These are phyloP conservation scores for Elmis aenea DNA, from an alignment of 2,888 invertebrate species.

Conservation along the genomic window DNA sequence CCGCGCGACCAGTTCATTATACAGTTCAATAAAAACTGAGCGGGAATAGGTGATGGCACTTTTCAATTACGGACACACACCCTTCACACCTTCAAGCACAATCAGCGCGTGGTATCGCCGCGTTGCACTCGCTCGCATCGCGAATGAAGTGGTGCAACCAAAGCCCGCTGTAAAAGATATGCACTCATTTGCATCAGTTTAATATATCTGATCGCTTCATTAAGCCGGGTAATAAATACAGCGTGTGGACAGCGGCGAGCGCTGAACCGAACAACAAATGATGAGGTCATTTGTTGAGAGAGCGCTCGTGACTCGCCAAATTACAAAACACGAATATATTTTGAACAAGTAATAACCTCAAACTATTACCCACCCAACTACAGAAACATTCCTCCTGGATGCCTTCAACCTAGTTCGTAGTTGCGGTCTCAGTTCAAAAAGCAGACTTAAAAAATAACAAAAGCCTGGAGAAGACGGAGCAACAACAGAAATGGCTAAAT, in stretches of 20 bases:
- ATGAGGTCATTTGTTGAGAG: conserved; percentile 26
- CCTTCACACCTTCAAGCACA: conserved; percentile 13
- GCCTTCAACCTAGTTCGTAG: too few species aligned
- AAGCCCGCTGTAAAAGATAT: conserved; percentile 11
- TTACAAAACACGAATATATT: conserved; percentile 19
- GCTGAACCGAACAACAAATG: conserved; percentile 24
- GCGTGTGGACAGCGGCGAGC: conserved; percentile 21
- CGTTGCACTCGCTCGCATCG: conserved; percentile 8
- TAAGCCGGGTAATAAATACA: conserved; percentile 27
- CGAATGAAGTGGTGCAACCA: conserved; percentile 9
- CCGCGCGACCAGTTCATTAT: conserved; percentile 33
- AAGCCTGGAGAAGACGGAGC: too few species aligned
- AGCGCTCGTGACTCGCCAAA: conserved; percentile 19
- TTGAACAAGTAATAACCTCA: too few species aligned
- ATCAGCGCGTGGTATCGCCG: conserved; percentile 13
- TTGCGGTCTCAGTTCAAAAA: too few species aligned
- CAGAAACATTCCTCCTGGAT: too few species aligned
- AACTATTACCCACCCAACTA: too few species aligned
- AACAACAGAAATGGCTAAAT: too few species aligned
- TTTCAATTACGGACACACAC: conserved; percentile 18
- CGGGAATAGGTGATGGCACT: conserved; percentile 23
- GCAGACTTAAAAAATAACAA: too few species aligned
- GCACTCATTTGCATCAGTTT: conserved; percentile 26
- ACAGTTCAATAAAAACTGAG: conserved; percentile 28
- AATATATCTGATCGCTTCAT: conserved; percentile 31